Base-by-base conservation (phyloP, 1,140 invertebrate species). In the Kradibia gibbosae region DNA sequence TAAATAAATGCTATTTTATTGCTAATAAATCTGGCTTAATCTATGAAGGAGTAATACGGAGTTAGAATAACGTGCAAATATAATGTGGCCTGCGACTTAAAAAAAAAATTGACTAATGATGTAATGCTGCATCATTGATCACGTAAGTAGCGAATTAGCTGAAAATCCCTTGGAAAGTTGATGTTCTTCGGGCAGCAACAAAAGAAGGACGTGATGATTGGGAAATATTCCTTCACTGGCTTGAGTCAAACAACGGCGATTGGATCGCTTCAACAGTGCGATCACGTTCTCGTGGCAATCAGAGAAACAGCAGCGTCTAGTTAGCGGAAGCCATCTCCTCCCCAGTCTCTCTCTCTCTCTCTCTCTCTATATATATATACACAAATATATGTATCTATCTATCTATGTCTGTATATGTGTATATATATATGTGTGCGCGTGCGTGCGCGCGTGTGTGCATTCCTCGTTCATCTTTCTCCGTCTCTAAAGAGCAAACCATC, bases 241-340 rank as follows among this genome's bases (percentile, higher is more conserved):
- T 78, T 22, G 22, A 20, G 50, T 22, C 60, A 17, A 39, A 39
- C 5, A 1, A 53, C 28, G 15, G 31, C 48, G 34, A 28, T 53
- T n/a, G 71, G 42, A 31, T 55, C 67, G 10, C 31, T 34, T 34
- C 50, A 34, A 39, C 25, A 71, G 31, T 78, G 71, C 42, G 48
- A 67, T 78, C 77, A 78, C 65, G 45, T 71, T 45, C 65, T 71
- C 45, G 34, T 50, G 65, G 48, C 65, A 71, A 78, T 78, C 45
- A 62, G 39, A 67, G 76, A 78, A 78, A 78, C 75, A 77, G 57
- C 25, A 48, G 45, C 53, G 75, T 28, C 57, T 77, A 77, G 75
- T 77, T 78, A 67, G 75, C 75, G n/a, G 42, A 28, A 45, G 3
- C n/a, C 39, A 34, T 73, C 28, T 53, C 48, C 34, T 34, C 25